Evolutionary conservation across 1,140 invertebrate genomes (phyloP).

Genomic region (Euwallacea similis): DNA sequence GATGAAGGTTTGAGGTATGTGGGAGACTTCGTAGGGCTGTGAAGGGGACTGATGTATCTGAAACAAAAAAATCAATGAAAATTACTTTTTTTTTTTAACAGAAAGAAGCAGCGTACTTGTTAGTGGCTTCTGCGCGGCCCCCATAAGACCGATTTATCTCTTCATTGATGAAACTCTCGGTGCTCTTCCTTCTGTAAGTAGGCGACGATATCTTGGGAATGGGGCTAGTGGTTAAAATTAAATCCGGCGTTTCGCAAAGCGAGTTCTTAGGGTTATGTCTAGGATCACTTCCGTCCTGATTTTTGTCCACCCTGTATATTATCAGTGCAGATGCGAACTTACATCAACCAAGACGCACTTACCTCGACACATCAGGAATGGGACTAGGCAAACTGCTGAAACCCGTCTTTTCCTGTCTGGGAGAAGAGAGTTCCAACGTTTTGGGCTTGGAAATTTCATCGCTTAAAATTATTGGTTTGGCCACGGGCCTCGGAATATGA

Average conservation of each 20-base stretch:
- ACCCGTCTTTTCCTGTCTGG: slow-evolving; percentile 36
- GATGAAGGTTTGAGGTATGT: slow-evolving; percentile 63
- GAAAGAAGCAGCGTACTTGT: slow-evolving; percentile 13
- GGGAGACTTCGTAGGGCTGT: slow-evolving; percentile 25
- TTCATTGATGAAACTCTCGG: slow-evolving; percentile 45
- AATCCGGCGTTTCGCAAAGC: slow-evolving; percentile 50
- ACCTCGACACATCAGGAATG: slow-evolving; percentile 50
- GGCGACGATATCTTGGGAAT: slow-evolving; percentile 39
- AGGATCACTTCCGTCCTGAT: slow-evolving; percentile 19
- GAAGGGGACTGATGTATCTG: slow-evolving; percentile 24
- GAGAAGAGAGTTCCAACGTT: slow-evolving; percentile 16
- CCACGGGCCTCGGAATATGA: slow-evolving; percentile 20
- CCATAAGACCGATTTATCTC: slow-evolving; percentile 28
- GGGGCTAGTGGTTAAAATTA: slow-evolving; percentile 52
- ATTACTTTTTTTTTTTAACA: not conserved
- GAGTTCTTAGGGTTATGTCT: slow-evolving; percentile 18
- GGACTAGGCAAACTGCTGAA: slow-evolving; percentile 48
- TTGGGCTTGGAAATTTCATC: slow-evolving; percentile 28
- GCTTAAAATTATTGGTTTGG: slow-evolving; percentile 31
- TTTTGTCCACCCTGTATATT: slow-evolving; percentile 35
- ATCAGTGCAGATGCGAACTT: no score
- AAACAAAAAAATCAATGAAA: not conserved
- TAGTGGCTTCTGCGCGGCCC: slow-evolving; percentile 19
- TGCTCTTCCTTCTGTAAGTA: slow-evolving; percentile 36
- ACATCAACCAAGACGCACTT: not conserved